Base-by-base conservation (phyloP, 2,797 vertebrate species). In the Sebastes variabilis region DNA sequence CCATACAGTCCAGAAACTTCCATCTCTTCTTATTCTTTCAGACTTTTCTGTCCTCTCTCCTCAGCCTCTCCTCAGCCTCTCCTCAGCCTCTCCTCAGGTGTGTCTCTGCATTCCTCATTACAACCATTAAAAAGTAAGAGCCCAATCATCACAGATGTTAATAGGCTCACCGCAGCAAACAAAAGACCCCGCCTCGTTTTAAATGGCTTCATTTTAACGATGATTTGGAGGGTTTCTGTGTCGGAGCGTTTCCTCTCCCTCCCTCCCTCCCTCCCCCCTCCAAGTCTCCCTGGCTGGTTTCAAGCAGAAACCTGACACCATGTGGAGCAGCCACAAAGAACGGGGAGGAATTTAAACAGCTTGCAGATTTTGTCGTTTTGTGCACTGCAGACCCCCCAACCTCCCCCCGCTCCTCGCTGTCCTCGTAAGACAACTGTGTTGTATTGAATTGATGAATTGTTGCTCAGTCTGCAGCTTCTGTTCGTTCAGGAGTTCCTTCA, bases 271-370 rank as follows among this genome's bases (percentile, higher is more conserved):
- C 8, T 32, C 27, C 25, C 25, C 36, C 4, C 29, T 32, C 67
- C 1, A 55, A 1, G 59, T 32, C 65, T 42, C 25, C 9, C 20
- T 0, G 72, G 56, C 76, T 78, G 24, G 79, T 81, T 80, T 66
- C 65, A 66, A 54, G 81, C 61, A 85, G 92, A 92, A 94, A 94
- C 84, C 20, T 9, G 91, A 94, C 74, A 75, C 91, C 66, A 49
- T 55, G 84, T 42, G 82, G 72, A 86, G 79, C 64, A 38, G 62
- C 71, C 66, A 62, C 62, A 58, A 77, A 76, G 69, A 84, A 65
- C 73, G 4, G 66, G n/a, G 2, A 89, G 89, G 90, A 93, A 91
- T 93, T 93, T 78, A 86, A 89, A 90, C 78, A 73, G 78, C 79
- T 78, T 87, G 84, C 88, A 92, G 88, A 88, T 90, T 90, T 84